phyloP scores from a whole-genome alignment of 2,797 vertebrate genomes.

The Enteromius paludinosus region DNA sequence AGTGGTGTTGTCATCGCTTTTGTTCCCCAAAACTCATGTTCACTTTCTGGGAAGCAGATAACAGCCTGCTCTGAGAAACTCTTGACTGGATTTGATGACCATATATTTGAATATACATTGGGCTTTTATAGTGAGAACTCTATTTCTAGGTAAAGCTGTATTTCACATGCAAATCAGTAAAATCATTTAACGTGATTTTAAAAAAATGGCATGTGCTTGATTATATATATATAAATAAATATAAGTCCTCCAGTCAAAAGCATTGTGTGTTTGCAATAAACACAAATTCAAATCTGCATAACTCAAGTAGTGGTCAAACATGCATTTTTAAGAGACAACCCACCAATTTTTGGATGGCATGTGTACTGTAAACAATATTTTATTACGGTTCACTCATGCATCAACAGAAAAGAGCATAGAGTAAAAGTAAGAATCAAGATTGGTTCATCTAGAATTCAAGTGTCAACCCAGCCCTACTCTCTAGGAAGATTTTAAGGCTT shows the following conservation, averaged over 20 bases:
- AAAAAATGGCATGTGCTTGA: too few species aligned
- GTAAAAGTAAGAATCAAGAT: not conserved
- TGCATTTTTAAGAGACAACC: too few species aligned
- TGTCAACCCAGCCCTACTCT: not conserved
- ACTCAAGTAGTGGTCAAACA: too few species aligned
- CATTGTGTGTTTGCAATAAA: too few species aligned
- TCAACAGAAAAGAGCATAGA: not conserved
- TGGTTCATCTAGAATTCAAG: not conserved
- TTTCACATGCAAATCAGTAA: too few species aligned
- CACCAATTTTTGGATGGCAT: not conserved
- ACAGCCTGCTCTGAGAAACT: not conserved
- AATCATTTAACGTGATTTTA: too few species aligned
- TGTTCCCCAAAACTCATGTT: slow-evolving; percentile 1
- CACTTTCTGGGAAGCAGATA: not conserved
- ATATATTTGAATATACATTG: not conserved
- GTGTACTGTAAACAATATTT: not conserved
- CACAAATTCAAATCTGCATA: too few species aligned
- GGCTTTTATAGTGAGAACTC: too few species aligned
- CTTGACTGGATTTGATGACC: not conserved
- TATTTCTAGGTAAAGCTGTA: too few species aligned
- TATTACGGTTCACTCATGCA: not conserved
- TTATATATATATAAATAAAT: too few species aligned
- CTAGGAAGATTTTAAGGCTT: not conserved
- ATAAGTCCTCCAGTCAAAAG: too few species aligned
- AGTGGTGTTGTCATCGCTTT: slow-evolving; percentile 39